Evolutionary conservation across 2,797 vertebrate genomes (phyloP), one percentile per base, ranked within the genome.

Genomic region (Knipowitschia caucasica): DNA sequence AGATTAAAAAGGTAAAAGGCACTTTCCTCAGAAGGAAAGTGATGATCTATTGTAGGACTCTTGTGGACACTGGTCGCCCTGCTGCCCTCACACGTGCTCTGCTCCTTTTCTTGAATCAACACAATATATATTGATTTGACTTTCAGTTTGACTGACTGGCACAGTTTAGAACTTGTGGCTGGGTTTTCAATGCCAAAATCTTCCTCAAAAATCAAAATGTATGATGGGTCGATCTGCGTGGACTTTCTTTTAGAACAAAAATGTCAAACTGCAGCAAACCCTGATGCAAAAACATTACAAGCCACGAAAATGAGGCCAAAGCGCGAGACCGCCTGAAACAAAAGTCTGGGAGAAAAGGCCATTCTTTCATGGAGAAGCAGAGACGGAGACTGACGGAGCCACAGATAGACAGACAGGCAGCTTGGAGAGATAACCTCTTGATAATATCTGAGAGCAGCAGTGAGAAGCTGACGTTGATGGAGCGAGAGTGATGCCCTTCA

Each of bases 401-500:
- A 71, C 42, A 72, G 71, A 71, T 61, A 73, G 75, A 80, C 69
- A 56, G 68, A 64, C 69, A 74, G 77, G 62, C 71, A 52, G 70
- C 60, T 54, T 47, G 71, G 75, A 73, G 64, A 80, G 83, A 88
- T 86, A 88, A 87, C 84, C 83, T 79, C 83, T 73, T 85, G 86
- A 88, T 85, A 82, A 82, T 81, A 85, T 88, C 86, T 64, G 69
- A 80, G 71, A 73, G 76, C 71, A 67, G 52, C 46, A 46, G 64
- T 35, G 67, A 67, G 67, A 70, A 69, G 75, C 74, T 75, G 86
- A 85, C 81, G 83, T 86, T 88, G 86, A 86, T 84, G 80, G 82
- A 79, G 78, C 73, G 71, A 85, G 85, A 88, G 78, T 85, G 89
- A 88, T 84, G 88, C 87, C 89, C 88, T 91, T 90, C 88, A 91